Evolutionary conservation across 2,113 vertebrate genomes (phyloP).

Genomic region (Pitta sordida): DNA sequence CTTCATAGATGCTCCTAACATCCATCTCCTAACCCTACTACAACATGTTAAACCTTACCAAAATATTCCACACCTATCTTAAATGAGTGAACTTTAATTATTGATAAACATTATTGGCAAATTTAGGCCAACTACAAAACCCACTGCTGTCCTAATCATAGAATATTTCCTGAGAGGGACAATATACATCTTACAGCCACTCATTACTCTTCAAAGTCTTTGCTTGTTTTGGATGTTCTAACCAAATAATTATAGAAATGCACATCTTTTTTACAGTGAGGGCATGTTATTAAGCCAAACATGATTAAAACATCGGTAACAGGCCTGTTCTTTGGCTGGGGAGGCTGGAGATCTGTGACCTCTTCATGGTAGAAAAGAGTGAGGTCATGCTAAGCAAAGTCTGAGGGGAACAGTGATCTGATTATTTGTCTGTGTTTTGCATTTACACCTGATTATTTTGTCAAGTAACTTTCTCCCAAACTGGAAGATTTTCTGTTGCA

Average conservation of each 20-base stretch:
- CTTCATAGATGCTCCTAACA: neutral
- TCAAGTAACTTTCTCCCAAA: neutral
- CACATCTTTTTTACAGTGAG: neutral
- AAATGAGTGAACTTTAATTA: neutral
- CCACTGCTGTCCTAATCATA: neutral
- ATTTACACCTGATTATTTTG: neutral
- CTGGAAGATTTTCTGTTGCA: neutral
- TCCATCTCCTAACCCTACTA: neutral
- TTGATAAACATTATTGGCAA: neutral
- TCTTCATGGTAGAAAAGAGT: neutral
- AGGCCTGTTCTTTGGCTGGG: neutral
- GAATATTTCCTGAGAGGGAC: neutral
- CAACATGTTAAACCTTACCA: neutral
- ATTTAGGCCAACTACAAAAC: neutral
- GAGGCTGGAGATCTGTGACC: neutral
- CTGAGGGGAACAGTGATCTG: neutral
- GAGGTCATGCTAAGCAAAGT: neutral
- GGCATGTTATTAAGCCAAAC: neutral
- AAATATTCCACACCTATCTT: neutral
- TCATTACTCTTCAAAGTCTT: neutral
- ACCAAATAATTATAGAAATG: neutral
- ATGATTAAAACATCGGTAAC: neutral
- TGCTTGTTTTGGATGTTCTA: neutral
- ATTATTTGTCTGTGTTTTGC: neutral
- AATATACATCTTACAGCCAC: neutral